These are phyloP conservation scores for Uropsilus gracilis DNA, from an alignment of 2,113 vertebrate species.

Conservation along the genomic window DNA sequence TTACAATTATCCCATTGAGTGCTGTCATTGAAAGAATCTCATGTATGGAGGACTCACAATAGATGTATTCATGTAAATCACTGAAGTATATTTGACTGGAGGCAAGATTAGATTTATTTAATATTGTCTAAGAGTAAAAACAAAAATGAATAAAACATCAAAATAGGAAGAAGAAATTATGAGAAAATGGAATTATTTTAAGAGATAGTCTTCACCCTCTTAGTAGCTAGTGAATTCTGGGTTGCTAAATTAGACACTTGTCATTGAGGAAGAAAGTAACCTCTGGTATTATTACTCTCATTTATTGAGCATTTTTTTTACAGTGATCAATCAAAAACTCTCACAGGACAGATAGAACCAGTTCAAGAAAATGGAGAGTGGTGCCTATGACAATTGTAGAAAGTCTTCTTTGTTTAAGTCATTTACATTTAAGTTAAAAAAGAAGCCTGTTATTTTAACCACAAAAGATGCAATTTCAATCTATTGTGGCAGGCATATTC, in stretches of 20 bases:
- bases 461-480: neutral
- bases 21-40: slow-evolving; percentile 14
- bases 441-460: neutral
- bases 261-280: neutral
- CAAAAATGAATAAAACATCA: neutral
- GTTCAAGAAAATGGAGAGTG: neutral
- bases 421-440: slow-evolving; percentile 38
- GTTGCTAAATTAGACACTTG: neutral
- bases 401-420: neutral
- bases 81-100: neutral
- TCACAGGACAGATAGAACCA: neutral
- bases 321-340: neutral
- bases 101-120: slow-evolving; percentile 4
- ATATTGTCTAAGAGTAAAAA: neutral
- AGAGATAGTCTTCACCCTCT: neutral
- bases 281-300: neutral
- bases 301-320: neutral
- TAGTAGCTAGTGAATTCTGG: neutral
- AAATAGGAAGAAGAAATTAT: neutral
- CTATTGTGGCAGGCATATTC: neutral
- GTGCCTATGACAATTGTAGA: neutral
- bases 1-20: slow-evolving; percentile 45
- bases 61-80: neutral
- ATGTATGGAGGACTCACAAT: neutral
- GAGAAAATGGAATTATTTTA: neutral